Base-by-base conservation (phyloP, 2,113 vertebrate genomes). In the Charina bottae region DNA sequence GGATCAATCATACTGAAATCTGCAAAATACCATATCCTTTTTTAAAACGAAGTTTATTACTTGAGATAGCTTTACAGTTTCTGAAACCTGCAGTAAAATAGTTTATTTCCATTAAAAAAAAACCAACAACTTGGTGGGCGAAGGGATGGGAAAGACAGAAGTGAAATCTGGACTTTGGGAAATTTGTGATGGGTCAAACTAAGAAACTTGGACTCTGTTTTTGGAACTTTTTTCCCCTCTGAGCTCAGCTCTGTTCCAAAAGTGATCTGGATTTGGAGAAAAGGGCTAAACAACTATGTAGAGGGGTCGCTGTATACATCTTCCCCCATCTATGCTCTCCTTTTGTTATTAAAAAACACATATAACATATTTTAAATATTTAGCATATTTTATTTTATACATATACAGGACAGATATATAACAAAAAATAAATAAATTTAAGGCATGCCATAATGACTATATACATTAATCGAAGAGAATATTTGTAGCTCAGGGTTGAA, bases 21-120 rank as follows among this genome's bases (percentile, higher is more conserved):
- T 90, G 88, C 53, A 92, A 62, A 59, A 91, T 96, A 37, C 85
- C 89, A 88, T 97, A 97, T 97, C 96, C 96, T 97, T 97, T 95
- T 53, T 46, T 54, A 54, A 85, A 85, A 55, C 1, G 19, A 11
- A 49, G 23, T 42, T 53, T 49, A 72, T 84, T 90, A 93, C 87
- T 91, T 88, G 94, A 90, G 19, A 2, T 91, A 55, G 58, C 5
- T 91, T 96, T 93, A 92, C 93, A 93, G 89, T 60, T 84, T 95
- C 60, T 90, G 56, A 93, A 83, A 19, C 19, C 95, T 83, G 87
- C 90, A 93, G 90, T 91, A 96, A 93, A 93, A 89, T 93, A 49
- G 87, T 93, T 86, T 95, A 92, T 96, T 93, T 23, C 89, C 95
- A 83, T 84, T 33, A 17, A 13, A 28, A 53, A 60, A 88, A 83